Evolutionary conservation across 2,113 vertebrate genomes (phyloP), one percentile per base, ranked within the genome.

Genomic region (Phycodurus eques): DNA sequence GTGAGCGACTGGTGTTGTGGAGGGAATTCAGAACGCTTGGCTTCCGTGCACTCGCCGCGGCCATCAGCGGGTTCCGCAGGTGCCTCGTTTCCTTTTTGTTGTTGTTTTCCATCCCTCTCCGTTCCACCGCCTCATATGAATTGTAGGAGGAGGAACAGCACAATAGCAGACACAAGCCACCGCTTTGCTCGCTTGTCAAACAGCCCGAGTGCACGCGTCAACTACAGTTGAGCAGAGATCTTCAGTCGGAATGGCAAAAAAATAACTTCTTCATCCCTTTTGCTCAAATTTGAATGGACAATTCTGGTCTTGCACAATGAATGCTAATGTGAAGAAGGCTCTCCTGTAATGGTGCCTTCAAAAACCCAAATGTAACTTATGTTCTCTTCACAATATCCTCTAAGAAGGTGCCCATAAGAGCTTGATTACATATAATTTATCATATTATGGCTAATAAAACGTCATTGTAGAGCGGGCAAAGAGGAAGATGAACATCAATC

Each of bases 41-140:
- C 66, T 20, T 42, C 42, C 61, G 42, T 76, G 39, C 65, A 22
- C 67, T 59, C 46, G 10, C 54, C 42, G 44, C 31, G 69, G 71
- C 72, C 46, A 59, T 67, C 22, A 46, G 75, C 44, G 47, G 74
- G 49, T 49, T 69, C 64, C 44, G 22, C 72, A 64, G 74, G 57
- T 71, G 39, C 49, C 27, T 79, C 59, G 46, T 73, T 80, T 75
- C 17, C 44, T 70, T 78, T 61, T 61, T 66, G 20, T 66, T 31
- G 11, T 65, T 78, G 43, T 59, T 42, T 8, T 42, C 46, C 47
- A 61, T 73, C 35, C 56, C 70, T 27, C 59, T 60, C 39, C 62
- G 31, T 79, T 78, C 70, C 11, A 19, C 46, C 39, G 20, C 42
- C n/a, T 56, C 53, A n/a, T 51, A 51, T 22, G 53, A 56, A 56